Evolutionary conservation across 2,888 invertebrate species (phyloP), one percentile per base, ranked within the genome.

Genomic region (Cosmia trapezina): DNA sequence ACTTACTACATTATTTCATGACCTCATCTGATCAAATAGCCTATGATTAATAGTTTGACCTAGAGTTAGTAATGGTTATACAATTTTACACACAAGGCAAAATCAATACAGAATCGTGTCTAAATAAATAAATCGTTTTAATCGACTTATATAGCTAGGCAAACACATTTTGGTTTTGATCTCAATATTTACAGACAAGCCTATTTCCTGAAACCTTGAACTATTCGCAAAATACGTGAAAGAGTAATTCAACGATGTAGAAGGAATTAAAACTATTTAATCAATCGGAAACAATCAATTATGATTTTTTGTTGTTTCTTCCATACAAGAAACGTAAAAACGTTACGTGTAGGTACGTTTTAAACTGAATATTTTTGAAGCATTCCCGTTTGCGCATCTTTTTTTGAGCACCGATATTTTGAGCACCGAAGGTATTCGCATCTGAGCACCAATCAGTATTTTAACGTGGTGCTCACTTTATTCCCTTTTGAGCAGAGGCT

Each of bases 201-300:
- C 6, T 37, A 71, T 49, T 71, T 59, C 59, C 47, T 19, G 17
- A 43, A 22, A 33, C 70, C 59, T 71, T 74, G 71, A 71, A 73
- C 28, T 43, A n/a, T 59, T 41, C 9, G 57, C 41, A 17, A 47
- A 37, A 71, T 54, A 41, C 17, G 17, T 56, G 65, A 37, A 33
- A 45, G n/a, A 45, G n/a, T 64, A n/a, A 67, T 37, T 63, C 4
- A 64, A 37, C 0, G 19, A 43, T 54, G 37, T 37, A n/a, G 37
- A 33, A 54, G 14, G 33, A 14, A 56, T 54, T 45, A 14, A 19
- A 67, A 54, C 22, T 22, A 70, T 53, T 53, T n/a, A 5, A 69
- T 33, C 6, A 17, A 17, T 69, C 43, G 70, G 17, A 17, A 43
- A 43, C 41, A 41, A 17, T 69, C 11, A n/a, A n/a, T 53, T 41